Conservation (phyloP, 2,113 vertebrate genomes). For the Microtus richardsoni region DNA sequence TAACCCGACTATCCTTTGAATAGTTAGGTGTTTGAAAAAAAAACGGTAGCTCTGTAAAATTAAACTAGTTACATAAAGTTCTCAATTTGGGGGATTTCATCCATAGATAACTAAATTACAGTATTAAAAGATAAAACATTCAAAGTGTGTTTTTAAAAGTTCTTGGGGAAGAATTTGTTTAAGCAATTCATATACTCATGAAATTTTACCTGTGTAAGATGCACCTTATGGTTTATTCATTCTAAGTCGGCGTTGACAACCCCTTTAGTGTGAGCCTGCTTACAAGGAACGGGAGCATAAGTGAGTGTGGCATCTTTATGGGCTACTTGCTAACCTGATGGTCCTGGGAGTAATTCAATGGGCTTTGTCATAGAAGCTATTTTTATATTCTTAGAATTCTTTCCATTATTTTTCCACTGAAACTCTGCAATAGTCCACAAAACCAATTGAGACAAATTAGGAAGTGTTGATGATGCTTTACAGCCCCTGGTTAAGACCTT, state of each 20-base stretch:
- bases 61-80: neutral
- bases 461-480: neutral
- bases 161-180: neutral
- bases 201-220: neutral
- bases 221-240: neutral
- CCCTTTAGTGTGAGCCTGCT: neutral
- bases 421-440: neutral
- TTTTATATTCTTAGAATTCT: conserved; percentile 44
- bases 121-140: conserved; percentile 15
- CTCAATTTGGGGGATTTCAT: neutral
- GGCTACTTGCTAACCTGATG: neutral
- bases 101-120: neutral
- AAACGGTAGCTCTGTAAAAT: neutral
- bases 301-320: neutral
- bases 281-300: neutral
- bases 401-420: neutral
- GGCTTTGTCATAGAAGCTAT: neutral
- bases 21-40: neutral
- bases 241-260: neutral
- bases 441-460: neutral
- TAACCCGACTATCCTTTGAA: neutral
- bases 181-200: neutral
- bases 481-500: neutral
- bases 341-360: neutral
- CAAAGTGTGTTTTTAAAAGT: conserved; percentile 1